Percentiles rank a stretch among this genome's conserved stretches.
Conservation (phyloP, 2,797 vertebrate species). For the Chelmon rostratus region DNA sequence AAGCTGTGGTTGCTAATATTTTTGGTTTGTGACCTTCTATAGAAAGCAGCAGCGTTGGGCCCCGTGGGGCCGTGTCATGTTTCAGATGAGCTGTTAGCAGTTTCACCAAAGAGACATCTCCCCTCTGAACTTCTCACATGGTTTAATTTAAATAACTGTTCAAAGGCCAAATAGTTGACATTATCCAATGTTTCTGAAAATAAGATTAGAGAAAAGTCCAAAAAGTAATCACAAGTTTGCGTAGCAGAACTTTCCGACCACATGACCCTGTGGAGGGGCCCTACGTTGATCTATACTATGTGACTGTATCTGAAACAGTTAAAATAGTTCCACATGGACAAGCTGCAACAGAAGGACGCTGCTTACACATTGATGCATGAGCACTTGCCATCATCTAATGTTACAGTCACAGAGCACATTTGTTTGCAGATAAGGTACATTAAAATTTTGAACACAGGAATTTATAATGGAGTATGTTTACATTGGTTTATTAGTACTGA, state of each 20-base stretch:
- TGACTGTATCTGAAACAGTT: neutral
- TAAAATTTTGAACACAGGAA: too few relatives aligned
- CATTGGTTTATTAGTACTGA: too few relatives aligned
- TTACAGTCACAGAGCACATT: too few relatives aligned
- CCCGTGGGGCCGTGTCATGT: neutral
- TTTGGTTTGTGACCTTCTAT: neutral
- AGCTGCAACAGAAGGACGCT: neutral
- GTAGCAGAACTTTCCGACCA: neutral
- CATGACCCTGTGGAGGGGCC: neutral
- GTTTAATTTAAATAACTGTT: too few relatives aligned
- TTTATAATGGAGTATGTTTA: too few relatives aligned
- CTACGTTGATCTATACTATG: too few relatives aligned
- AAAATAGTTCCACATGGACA: neutral
- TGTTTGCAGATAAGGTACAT: too few relatives aligned
- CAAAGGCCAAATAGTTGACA: too few relatives aligned
- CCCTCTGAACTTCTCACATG: neutral
- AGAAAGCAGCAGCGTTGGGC: neutral
- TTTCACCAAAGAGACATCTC: neutral
- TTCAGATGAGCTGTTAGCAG: neutral
- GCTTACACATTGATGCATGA: too few relatives aligned
- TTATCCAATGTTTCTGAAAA: too few relatives aligned
- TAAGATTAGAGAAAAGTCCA: too few relatives aligned
- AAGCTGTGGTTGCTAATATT: neutral
- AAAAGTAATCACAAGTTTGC: neutral
- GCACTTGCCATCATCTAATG: too few relatives aligned